These are phyloP conservation scores for Artibeus jamaicensis DNA, from an alignment of 2,797 vertebrate species.

Conservation along the genomic window DNA sequence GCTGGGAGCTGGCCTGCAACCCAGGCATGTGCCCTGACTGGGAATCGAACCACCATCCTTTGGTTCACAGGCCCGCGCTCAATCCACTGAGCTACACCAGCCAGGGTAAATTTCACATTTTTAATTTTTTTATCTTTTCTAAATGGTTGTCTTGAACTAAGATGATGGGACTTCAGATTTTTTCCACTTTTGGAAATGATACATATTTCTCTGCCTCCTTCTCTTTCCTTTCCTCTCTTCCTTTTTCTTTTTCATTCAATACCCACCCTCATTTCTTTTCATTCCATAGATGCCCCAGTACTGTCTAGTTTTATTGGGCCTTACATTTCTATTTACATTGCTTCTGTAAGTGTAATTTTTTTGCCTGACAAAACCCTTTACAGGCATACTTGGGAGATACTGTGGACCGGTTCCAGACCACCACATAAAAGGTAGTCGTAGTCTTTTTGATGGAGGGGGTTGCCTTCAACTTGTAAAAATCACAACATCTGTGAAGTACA, in stretches of 20 bases:
- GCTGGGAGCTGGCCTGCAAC: no score
- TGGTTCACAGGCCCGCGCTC: no score
- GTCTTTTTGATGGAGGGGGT: neutral
- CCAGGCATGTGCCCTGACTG: no score
- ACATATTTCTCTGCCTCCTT: neutral
- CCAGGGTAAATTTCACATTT: neutral
- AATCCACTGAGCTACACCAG: no score
- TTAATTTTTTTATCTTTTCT: neutral
- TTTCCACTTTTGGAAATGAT: neutral
- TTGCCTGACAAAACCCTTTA: neutral
- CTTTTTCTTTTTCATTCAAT: neutral
- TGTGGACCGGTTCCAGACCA: neutral
- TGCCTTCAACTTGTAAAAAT: neutral
- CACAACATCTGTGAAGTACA: neutral
- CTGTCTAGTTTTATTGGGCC: neutral
- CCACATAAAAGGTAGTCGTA: neutral
- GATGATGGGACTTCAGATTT: neutral
- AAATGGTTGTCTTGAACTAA: neutral
- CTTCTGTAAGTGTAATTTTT: neutral
- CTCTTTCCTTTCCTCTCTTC: neutral
- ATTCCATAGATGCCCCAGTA: neutral
- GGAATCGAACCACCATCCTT: no score
- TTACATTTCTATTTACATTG: neutral
- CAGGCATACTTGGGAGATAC: neutral
- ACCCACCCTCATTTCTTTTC: neutral